Evolutionary conservation across 2,888 invertebrate species (phyloP), one percentile per base, ranked within the genome.

Genomic region (Lucinisca nassula): DNA sequence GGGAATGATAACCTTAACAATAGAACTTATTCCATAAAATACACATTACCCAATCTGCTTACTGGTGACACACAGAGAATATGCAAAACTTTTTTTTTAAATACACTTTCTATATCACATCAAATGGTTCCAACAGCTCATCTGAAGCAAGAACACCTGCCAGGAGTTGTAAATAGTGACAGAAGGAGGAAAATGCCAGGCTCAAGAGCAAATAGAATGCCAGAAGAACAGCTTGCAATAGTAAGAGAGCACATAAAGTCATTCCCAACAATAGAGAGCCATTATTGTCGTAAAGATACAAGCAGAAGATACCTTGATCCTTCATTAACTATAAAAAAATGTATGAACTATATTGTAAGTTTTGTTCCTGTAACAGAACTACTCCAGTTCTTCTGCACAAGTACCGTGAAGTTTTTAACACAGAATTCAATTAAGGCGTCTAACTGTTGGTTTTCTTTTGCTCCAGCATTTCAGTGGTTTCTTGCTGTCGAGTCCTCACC

Each of bases 361-460:
- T 79, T 61, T 90, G 90, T 79, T 17, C 70, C 1, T 67, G 75
- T 37, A 55, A 79, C 1, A 38, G 24, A 10, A 24, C 37, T 21
- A 27, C n/a, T 10, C 82, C 88, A 27, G 67, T 38, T 32, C 84
- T 74, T 40, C 14, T 40, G n/a, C 55, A 83, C 32, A 75, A 77
- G 35, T 85, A 89, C 17, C 72, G 78, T 38, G 55, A 79, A 14
- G 81, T 83, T 12, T 83, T 87, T 37, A 85, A 83, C 27, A 67
- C 17, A n/a, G 85, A 85, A 67, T 87, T 85, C 37, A 87, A 90
- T 79, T 45, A 83, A 17, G 81, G 55, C n/a, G n/a, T n/a, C n/a
- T n/a, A n/a, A n/a, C n/a, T n/a, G n/a, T n/a, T n/a, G n/a, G n/a
- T n/a, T n/a, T n/a, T n/a, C n/a, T n/a, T n/a, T n/a, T n/a, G n/a